A percentile compares a stretch with the other conserved stretches of the same genome.
phyloP scores from a whole-genome alignment of 1,140 invertebrate genomes.

The Helicoverpa zea region DNA sequence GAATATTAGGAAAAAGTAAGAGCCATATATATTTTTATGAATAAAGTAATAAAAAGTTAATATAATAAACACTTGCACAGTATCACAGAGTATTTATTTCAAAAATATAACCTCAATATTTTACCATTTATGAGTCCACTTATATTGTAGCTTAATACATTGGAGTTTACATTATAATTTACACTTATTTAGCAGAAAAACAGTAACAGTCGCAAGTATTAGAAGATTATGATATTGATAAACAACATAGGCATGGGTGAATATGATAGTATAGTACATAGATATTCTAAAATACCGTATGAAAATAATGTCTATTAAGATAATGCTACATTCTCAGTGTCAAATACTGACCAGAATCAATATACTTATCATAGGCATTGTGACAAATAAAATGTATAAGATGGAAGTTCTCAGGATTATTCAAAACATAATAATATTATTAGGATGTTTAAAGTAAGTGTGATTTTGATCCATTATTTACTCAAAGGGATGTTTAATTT shows the following conservation, averaged over 20 bases:
- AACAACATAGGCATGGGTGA: neutral
- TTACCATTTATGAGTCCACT: conserved; percentile 24
- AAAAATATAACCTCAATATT: conserved; percentile 51
- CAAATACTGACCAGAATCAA: too few relatives aligned
- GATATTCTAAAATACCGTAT: too few relatives aligned
- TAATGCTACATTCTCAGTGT: too few relatives aligned
- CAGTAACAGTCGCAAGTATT: neutral
- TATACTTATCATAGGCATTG: too few relatives aligned
- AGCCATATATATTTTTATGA: neutral
- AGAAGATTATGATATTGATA: neutral
- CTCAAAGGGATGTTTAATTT: too few relatives aligned
- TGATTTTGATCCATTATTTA: too few relatives aligned
- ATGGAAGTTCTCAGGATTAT: too few relatives aligned
- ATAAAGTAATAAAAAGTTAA: conserved; percentile 8
- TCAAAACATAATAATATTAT: too few relatives aligned
- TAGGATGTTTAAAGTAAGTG: too few relatives aligned
- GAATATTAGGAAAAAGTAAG: neutral
- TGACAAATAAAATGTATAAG: too few relatives aligned
- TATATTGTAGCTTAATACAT: conserved; percentile 18
- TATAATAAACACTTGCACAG: conserved; percentile 54
- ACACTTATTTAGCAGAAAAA: neutral
- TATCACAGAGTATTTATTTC: conserved; percentile 83
- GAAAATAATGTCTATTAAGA: too few relatives aligned
- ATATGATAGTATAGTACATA: neutral
- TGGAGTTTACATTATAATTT: conserved; percentile 12